Base-by-base conservation (phyloP, 2,113 vertebrate species). In the Ptyas mucosa region DNA sequence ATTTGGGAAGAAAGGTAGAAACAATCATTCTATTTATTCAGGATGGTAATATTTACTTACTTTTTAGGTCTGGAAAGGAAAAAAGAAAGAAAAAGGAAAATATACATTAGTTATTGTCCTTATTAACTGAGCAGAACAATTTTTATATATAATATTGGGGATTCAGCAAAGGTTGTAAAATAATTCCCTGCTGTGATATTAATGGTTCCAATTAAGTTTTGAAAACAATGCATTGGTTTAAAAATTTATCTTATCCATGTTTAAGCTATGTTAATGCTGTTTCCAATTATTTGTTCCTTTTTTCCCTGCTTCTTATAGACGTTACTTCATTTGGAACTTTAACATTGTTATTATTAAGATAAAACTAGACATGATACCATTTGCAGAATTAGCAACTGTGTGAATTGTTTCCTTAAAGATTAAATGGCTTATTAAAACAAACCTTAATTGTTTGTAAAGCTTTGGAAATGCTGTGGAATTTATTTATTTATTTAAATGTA, bases 51-150 rank as follows among this genome's bases (percentile, higher is more conserved):
- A 75, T 89, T 93, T 96, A 97, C 98, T 98, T 94, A 98, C 98
- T 97, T 98, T 97, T 97, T 98, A 93, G 98, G 94, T 97, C 98
- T 98, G 97, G 90, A 94, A 57, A 92, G 87, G 18, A 34, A 93
- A 24, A 96, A 75, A 9, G 61, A 90, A 93, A 69, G 81, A 87
- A 94, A 96, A 24, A 95, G 85, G 14, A 87, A 93, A 90, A 95
- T 87, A 95, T 23, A 95, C 93, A 93, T 94, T 94, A 95, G 91
- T 87, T 96, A 89, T 89, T 92, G 86, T 93, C 95, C 94, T 95
- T 94, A 93, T 85, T 97, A 88, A 49, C 75, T 21, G 54, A 95
- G 69, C 96, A 91, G 94, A 95, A 93, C 61, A 96, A 39, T 5
- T 86, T 89, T 24, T 39, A 86, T 43, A 54, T 26, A 24, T 89